A percentile compares a stretch with the other conserved stretches of the same genome.
Evolutionary conservation across 2,797 vertebrate genomes (phyloP).

Genomic region (Brachymystax lenok): DNA sequence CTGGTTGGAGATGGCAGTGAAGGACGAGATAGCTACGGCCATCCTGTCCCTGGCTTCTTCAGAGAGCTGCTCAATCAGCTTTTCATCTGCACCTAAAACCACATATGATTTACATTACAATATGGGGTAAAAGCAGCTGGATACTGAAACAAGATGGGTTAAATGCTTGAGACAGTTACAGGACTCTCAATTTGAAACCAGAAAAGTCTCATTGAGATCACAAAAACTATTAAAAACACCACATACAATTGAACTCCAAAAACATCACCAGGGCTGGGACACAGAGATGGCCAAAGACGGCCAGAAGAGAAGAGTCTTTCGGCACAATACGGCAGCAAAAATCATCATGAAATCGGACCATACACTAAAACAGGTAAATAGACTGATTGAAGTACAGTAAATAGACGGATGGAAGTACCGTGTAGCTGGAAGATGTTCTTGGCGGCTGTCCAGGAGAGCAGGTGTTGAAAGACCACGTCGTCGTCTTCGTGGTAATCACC

Average conservation of each 20-base stretch:
- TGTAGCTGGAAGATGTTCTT: conserved; percentile 80
- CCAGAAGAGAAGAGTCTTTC: not conserved
- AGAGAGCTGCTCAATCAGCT: conserved; percentile 70
- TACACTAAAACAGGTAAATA: not conserved
- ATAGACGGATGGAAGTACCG: conserved; percentile 62
- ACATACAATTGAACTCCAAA: not conserved
- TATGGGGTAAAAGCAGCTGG: not conserved
- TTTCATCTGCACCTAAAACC: conserved; percentile 70
- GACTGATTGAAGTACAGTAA: not conserved
- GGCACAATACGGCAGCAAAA: not conserved
- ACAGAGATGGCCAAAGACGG: not conserved
- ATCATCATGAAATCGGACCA: not conserved
- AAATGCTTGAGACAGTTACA: not conserved
- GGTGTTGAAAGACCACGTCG: conserved; percentile 75
- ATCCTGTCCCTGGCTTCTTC: conserved; percentile 74
- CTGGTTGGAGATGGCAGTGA: conserved; percentile 49
- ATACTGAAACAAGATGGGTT: not conserved
- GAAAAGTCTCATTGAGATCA: not conserved
- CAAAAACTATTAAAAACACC: not conserved
- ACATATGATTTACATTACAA: conserved; percentile 19
- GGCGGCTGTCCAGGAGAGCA: conserved; percentile 82
- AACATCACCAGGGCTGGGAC: not conserved
- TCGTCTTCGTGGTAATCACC: conserved; percentile 48
- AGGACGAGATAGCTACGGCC: conserved; percentile 69
- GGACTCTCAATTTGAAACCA: not conserved